Evolutionary conservation across 1,140 invertebrate species (phyloP), one percentile per base, ranked within the genome.

Genomic region (Scaptomyza pallida): DNA sequence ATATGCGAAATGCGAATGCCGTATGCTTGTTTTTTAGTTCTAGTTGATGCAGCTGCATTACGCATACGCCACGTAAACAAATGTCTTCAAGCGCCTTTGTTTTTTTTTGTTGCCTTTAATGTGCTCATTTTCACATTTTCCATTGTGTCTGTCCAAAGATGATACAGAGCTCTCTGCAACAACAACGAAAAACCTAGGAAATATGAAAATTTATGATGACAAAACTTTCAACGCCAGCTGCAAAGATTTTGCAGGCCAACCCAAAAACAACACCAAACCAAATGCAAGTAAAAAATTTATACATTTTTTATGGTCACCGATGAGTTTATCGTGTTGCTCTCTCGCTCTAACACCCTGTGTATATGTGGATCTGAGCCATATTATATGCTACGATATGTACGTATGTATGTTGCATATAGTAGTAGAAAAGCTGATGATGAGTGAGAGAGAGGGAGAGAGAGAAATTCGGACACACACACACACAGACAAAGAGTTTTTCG

Each of bases 161-260:
- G 19, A 61, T 40, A 69, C 52, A 50, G 55, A n/a, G n/a, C n/a
- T n/a, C 71, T 72, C 70, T 6, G 6, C 5, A 26, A 26, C 23
- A 26, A 26, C 1, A 26, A 26, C 3, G 54, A 82, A 30, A 30
- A 30, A 30, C 26, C 1, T 30, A 30, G 8, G 26, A 30, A 30
- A 86, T 86, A 88, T 81, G 67, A 72, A 86, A 86, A 86, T 86
- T 86, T 86, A 86, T 86, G 82, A 86, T 81, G 70, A 88, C 81
- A 65, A 72, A 72, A 67, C 77, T 85, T 85, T 81, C 77, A 81
- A 71, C 81, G 82, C 69, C 81, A 85, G 81, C 81, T 85, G 81
- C 81, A 85, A 85, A 75, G 81, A 79, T 83, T n/a, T 83, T 83
- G 63, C 62, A 41, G 41, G 17, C 61, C 61, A 59, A 21, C 48